Evolutionary conservation across 2,888 invertebrate species (phyloP), one percentile per base, ranked within the genome.

Genomic region (Chymomyza caudatula): DNA sequence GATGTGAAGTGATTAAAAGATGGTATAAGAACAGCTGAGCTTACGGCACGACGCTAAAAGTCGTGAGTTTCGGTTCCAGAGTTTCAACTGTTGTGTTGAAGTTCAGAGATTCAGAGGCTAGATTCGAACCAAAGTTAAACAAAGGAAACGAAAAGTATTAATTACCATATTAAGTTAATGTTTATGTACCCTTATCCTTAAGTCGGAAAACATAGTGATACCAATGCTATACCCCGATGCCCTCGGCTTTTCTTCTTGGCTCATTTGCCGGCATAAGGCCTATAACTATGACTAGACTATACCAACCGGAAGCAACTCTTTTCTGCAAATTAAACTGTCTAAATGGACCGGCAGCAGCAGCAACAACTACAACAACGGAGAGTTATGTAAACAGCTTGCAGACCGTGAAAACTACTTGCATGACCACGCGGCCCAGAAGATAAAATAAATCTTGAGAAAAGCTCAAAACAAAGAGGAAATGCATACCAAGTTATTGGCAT

Each of bases 341-440:
- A 76, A 78, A 78, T 74, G 65, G 60, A 53, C 64, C 66, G 72
- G 44, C 51, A 72, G 44, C 51, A 23, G 19, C 51, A 17, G n/a
- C n/a, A n/a, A n/a, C n/a, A n/a, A n/a, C n/a, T n/a, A n/a, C n/a
- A 65, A 5, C n/a, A 57, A 43, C 22, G 55, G 20, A 63, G 57
- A 56, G 52, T 84, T 79, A 84, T 78, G 67, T 75, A 79, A 78
- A 65, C 60, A 63, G 54, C 56, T 67, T 61, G 72, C 65, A 65
- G 74, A 81, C 74, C 82, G 85, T 84, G 70, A 81, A 81, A 66
- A 66, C 61, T 59, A 69, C 11, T 59, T 23, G 25, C 17, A 19
- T 25, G 29, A 54, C 29, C 54, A 25, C 11, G 6, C 6, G 47
- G 6, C 19, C 47, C 54, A 29, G 11, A n/a, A n/a, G 22, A 55